A percentile compares a stretch with the other conserved stretches of the same genome.
Conservation (phyloP, 92 coral and sea anemone species). For the Epizoanthus stellaris region DNA sequence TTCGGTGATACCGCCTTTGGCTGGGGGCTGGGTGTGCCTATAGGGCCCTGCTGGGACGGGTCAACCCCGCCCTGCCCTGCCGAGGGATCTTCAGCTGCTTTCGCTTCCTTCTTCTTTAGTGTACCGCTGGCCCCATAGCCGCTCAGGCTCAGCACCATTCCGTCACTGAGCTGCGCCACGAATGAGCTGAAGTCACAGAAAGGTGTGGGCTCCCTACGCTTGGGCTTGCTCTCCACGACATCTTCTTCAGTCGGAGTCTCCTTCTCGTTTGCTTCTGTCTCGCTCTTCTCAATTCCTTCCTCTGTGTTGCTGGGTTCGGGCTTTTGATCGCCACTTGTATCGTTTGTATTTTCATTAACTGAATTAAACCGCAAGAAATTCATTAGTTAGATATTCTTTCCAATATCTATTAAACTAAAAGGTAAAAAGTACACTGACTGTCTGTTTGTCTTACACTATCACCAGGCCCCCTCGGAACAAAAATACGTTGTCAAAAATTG, state of each 20-base stretch:
- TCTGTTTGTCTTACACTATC: no score
- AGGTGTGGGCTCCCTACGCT: conserved; percentile 56
- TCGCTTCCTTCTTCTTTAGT: conserved; percentile 50
- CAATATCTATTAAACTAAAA: no score
- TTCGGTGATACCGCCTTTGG: conserved; percentile 94
- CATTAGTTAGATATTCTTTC: no score
- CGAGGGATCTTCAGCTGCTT: conserved; percentile 43
- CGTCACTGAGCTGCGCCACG: conserved; percentile 94
- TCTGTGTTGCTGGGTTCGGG: conserved; percentile 20
- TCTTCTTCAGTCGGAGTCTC: conserved; percentile 21
- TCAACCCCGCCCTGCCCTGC: conserved; percentile 51
- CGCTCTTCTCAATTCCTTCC: conserved; percentile 88
- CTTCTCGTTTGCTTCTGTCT: conserved; percentile 77
- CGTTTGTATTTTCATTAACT: conserved; percentile 4
- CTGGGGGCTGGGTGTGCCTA: conserved; percentile 90
- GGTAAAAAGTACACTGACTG: no score
- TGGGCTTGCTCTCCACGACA: conserved; percentile 19
- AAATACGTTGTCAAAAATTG: no score
- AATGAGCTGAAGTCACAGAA: conserved; percentile 93
- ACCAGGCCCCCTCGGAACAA: no score
- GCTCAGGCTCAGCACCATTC: conserved; percentile 88
- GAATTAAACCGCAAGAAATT: neutral
- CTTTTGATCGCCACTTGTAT: neutral
- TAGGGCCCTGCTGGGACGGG: conserved; percentile 45
- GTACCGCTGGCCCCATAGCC: conserved; percentile 88